Conservation (phyloP, 2,797 vertebrate species). For the Sebastes hopkinsi region DNA sequence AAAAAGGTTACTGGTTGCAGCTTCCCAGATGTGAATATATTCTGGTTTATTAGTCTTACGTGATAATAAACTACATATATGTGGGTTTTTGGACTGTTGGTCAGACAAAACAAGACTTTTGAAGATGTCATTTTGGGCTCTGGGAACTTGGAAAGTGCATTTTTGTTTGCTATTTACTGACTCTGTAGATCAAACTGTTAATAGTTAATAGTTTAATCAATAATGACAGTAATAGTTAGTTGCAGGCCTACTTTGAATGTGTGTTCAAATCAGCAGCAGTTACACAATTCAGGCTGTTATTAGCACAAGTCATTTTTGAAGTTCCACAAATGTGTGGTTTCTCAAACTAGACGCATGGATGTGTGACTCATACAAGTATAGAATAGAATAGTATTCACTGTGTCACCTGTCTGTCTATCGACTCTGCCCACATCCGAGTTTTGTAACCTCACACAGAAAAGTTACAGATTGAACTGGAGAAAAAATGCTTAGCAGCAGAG, state of each 20-base stretch:
- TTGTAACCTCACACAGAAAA: constrained; percentile 9
- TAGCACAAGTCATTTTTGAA: constrained; percentile 13
- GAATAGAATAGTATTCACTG: not conserved
- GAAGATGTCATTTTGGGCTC: not conserved
- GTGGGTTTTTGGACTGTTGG: not conserved
- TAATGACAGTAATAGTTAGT: not conserved
- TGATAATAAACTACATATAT: not conserved
- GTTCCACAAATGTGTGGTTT: constrained; percentile 19
- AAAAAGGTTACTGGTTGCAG: not conserved
- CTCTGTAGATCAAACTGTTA: not conserved
- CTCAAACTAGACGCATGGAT: not conserved
- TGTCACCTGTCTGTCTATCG: constrained; percentile 47
- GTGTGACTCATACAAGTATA: constrained; percentile 18
- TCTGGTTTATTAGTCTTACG: not conserved
- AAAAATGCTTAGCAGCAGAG: constrained; percentile 28
- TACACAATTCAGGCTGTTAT: not conserved
- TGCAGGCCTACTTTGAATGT: not conserved
- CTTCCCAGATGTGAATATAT: not conserved
- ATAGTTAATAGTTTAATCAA: not conserved
- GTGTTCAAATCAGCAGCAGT: constrained; percentile 19
- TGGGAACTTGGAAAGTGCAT: not conserved
- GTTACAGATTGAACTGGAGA: not conserved
- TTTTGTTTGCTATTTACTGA: not conserved
- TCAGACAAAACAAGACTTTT: not conserved
- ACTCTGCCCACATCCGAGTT: constrained; percentile 29